These are phyloP conservation scores for Callosobruchus maculatus DNA, from an alignment of 2,888 invertebrate genomes.

Conservation along the genomic window DNA sequence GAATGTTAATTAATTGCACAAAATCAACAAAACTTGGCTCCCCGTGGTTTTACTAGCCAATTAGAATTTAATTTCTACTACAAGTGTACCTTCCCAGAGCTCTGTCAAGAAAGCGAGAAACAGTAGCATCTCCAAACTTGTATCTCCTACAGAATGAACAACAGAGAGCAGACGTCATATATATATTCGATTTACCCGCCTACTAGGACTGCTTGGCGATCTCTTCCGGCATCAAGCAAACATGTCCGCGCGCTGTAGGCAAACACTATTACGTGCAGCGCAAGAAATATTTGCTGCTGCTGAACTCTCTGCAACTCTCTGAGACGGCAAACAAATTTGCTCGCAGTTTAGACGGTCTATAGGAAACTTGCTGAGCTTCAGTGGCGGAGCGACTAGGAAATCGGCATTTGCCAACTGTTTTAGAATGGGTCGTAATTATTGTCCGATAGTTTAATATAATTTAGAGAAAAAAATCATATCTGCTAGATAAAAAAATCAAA, in stretches of 20 bases:
- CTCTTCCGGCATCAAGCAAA: neutral
- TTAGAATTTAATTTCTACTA: too few species aligned
- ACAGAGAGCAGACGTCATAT: neutral
- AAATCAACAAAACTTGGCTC: too few species aligned
- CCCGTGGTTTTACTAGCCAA: too few species aligned
- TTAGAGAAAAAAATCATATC: too few species aligned
- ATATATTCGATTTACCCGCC: neutral
- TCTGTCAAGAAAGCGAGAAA: too few species aligned
- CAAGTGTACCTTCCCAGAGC: too few species aligned
- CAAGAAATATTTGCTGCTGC: neutral
- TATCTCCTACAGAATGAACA: neutral
- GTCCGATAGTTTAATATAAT: too few species aligned
- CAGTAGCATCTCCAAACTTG: too few species aligned
- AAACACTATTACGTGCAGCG: neutral
- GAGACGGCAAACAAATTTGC: neutral
- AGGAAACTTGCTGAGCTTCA: neutral
- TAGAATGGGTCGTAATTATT: too few species aligned
- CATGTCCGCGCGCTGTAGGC: neutral
- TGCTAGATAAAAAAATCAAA: too few species aligned
- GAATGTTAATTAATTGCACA: too few species aligned
- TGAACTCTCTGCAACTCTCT: neutral
- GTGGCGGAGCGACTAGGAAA: neutral
- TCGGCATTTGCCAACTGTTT: too few species aligned
- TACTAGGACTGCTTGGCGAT: neutral
- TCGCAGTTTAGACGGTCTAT: neutral